Conservation (phyloP, 2,113 vertebrate genomes). For the Bucco capensis region DNA sequence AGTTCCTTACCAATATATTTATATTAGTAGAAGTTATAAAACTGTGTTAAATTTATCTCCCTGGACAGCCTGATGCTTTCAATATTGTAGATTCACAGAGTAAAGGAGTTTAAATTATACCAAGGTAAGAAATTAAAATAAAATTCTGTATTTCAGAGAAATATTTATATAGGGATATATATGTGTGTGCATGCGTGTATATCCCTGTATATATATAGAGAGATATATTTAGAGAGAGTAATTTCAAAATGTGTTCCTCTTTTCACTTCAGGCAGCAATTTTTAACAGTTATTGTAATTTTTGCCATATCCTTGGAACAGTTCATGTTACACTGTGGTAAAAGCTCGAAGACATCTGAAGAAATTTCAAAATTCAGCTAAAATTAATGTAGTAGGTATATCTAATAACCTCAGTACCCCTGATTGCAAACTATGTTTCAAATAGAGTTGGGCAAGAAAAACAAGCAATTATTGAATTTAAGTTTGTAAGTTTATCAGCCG, state of each 20-base stretch:
- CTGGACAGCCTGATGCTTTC: background rate
- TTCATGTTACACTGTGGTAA: background rate
- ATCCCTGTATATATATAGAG: background rate
- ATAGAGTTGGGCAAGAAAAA: background rate
- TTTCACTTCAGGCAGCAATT: background rate
- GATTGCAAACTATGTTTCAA: background rate
- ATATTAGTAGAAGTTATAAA: constrained; percentile 31
- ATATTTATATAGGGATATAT: constrained; percentile 8
- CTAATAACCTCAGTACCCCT: background rate
- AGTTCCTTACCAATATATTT: constrained; percentile 59
- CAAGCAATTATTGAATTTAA: background rate
- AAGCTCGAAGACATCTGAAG: background rate
- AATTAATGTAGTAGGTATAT: background rate
- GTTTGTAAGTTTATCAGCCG: background rate
- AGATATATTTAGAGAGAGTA: background rate
- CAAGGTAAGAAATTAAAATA: background rate
- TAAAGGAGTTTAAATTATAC: background rate
- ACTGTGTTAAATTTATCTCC: constrained; percentile 34
- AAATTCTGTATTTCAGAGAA: background rate
- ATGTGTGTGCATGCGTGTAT: background rate
- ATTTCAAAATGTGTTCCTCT: background rate
- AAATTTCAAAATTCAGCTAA: background rate
- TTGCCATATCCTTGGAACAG: background rate
- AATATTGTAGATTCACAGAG: constrained; percentile 2
- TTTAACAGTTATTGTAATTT: background rate